Base-by-base conservation (phyloP, 2,797 vertebrate species). In the Syngnathus acus region DNA sequence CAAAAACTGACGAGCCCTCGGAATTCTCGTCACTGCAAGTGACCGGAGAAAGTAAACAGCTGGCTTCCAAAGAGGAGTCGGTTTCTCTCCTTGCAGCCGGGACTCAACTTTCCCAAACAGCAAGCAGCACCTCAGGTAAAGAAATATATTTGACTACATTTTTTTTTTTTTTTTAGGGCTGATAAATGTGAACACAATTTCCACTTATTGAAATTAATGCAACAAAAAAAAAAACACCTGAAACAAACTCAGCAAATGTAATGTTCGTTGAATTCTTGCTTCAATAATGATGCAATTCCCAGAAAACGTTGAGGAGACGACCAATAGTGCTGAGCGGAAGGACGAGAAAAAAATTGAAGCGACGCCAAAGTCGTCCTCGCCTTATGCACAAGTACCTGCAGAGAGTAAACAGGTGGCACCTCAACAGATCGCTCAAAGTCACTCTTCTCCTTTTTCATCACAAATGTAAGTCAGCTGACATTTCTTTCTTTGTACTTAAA, bases 391-490 rank as follows among this genome's bases (percentile, higher is more conserved):
- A 63, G 70, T 6, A 38, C 53, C 71, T 47, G 72, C 50, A 47
- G 65, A 68, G 72, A 62, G 21, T 1, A 19, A 21, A 23, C 55
- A 8, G 21, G 77, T 77, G 0, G 69, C 74, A 65, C 72, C 82
- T 64, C 61, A 78, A 14, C 76, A 75, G 1, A 51, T 68, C 65
- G 47, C 1, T 13, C 67, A n/a, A 51, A 51, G 59, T 9, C 65
- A 62, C 54, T 51, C 66, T 65, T 21, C 77, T 40, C 10, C 55
- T 2, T 45, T 4, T 11, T 54, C 70, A 1, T 65, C 70, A 63
- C 58, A 54, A 23, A 45, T 37, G 88, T 89, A 65, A 83, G 87
- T 79, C 8, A 9, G 45, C 45, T 48, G 50, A 16, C 2, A 2
- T 37, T 37, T 37, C 5, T 32, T 26, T 57, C 32, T 17, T 57